Base-by-base conservation (phyloP, 2,113 vertebrate species). In the Anas platyrhynchos region DNA sequence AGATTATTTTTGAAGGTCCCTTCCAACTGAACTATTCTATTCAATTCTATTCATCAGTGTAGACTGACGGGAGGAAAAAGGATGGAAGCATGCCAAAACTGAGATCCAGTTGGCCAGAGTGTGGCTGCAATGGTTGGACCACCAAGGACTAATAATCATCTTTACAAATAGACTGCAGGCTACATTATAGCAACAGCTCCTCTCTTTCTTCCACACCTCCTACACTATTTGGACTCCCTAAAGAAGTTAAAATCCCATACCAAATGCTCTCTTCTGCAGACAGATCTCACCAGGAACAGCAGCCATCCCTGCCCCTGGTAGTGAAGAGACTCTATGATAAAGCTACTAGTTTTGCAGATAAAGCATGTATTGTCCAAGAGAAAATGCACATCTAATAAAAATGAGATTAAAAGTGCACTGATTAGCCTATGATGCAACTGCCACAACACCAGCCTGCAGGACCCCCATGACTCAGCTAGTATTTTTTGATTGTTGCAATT, bases 361-460 rank as follows among this genome's bases (percentile, higher is more conserved):
- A 46, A 88, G 59, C 22, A 31, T 11, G 25, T n/a, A 38, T 21
- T 95, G 72, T 88, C 52, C 82, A 88, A 87, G 20, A 83, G 44
- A 58, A 91, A 95, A 87, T 83, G 25, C 36, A 76, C 46, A 50
- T 54, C n/a, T 78, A 93, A 80, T 16, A 91, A 71, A 88, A 83
- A 62, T 2, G 4, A 90, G 72, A 80, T 59, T 9, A 74, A 87
- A 86, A 77, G 56, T 59, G 6, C 21, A 63, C 13, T 88, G 68
- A 85, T 63, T 25, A 85, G 59, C 55, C 26, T 58, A 32, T 43
- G 46, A 73, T 23, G 36, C 71, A 91, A 68, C 43, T 94, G 79
- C 74, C 50, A 71, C 67, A 83, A 62, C 62, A 93, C 15, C 66
- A 88, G 59, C 29, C 62, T 79, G 52, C 52, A 82, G 61, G 52